Base-by-base conservation (phyloP, 2,888 invertebrate species). In the Erebia ligea region DNA sequence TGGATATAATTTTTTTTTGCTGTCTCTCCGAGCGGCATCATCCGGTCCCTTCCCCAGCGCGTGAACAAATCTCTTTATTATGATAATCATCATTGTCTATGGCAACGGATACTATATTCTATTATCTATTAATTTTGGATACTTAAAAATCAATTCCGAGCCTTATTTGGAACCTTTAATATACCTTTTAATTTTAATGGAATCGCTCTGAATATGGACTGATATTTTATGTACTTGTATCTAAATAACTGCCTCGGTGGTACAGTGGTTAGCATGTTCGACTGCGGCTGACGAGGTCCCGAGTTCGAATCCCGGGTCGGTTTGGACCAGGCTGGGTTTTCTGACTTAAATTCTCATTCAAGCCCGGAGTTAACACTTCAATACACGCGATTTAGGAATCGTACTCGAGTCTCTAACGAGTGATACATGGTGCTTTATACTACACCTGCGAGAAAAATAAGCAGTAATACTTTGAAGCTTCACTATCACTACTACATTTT, bases 51-150 rank as follows among this genome's bases (percentile, higher is more conserved):
- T 78, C 78, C 78, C 78, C 74, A 76, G 69, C 68, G 73, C 76
- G 88, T 82, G 80, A 84, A 88, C 85, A 90, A 90, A 90, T 90
- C 86, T 84, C 76, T 89, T 85, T 87, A 90, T 90, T 90, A 90
- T 90, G 90, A 58, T 84, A 75, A 76, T 78, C 76, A 75, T 68
- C 76, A 84, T 84, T 84, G 84, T 84, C 80, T 83, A 79, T 45
- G 76, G 75, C 74, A 83, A 83, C 87, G 89, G 88, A 89, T 80
- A 89, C 77, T 79, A 79, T 80, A 79, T 80, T 80, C 59, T 67
- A 73, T 71, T 73, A 73, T 73, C 73, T 72, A 63, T 64, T 71
- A 66, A 71, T 73, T 76, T 68, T 42, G 72, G 69, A 71, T 67
- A 70, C 70, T 73, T 70, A 71, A 68, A 70, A 70, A 73, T 69